Evolutionary conservation across 2,888 invertebrate genomes (phyloP).

Genomic region (Sicus ferrugineus): DNA sequence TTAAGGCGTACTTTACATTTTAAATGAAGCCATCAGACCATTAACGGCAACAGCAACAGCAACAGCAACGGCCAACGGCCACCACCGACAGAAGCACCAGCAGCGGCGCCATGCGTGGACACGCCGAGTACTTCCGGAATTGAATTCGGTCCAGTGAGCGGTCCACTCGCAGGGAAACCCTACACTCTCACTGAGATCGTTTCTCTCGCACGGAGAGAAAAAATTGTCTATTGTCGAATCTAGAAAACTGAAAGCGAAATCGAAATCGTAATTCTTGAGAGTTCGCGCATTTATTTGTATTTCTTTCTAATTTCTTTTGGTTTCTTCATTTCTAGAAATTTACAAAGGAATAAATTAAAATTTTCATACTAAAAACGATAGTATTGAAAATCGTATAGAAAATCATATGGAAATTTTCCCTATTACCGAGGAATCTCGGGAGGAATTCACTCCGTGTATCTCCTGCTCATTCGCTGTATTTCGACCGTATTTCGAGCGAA

Average conservation of each 20-base stretch:
- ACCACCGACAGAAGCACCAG: neutral
- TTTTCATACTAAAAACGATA: no score
- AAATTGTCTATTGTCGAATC: neutral
- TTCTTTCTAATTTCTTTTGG: neutral
- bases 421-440: no score
- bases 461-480: no score
- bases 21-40: conserved; percentile 13
- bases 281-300: no score
- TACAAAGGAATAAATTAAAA: no score
- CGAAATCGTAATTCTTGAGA: no score
- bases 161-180: conserved; percentile 17
- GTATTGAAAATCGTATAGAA: no score
- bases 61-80: no score
- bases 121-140: conserved; percentile 14
- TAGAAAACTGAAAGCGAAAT: neutral
- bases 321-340: no score
- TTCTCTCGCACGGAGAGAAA: neutral
- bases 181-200: conserved; percentile 4
- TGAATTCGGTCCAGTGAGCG: conserved; percentile 11
- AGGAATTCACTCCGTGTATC: no score
- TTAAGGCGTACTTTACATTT: conserved; percentile 34
- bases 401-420: no score
- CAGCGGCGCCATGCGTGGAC: conserved; percentile 10
- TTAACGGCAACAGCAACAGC: neutral
- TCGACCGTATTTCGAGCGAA: no score